These are phyloP conservation scores for Scartelaos histophorus DNA, from an alignment of 2,113 vertebrate species.

Conservation along the genomic window DNA sequence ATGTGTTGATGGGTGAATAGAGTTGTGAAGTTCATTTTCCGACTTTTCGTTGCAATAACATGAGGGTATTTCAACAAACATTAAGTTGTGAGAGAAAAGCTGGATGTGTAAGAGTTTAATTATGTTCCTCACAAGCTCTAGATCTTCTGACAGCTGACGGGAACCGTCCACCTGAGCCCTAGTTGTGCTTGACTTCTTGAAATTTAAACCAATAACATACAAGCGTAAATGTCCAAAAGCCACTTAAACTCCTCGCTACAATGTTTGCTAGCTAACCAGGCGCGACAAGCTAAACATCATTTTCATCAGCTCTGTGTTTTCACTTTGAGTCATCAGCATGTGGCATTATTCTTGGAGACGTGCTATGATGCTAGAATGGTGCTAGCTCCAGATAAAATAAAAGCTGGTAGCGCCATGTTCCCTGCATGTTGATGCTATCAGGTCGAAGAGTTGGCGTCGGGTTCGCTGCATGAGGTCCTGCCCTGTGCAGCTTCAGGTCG, in stretches of 20 bases:
- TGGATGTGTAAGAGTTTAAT: slow-evolving; percentile 3
- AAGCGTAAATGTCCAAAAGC: slow-evolving; percentile 22
- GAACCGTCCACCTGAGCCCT: slow-evolving; percentile 5
- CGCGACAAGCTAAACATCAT: slow-evolving; percentile 43
- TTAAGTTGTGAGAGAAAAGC: slow-evolving; percentile 14
- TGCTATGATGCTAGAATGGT: slow-evolving; percentile 58
- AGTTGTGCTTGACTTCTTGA: slow-evolving; percentile 1
- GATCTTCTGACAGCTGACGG: slow-evolving; percentile 28
- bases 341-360: slow-evolving; percentile 67
- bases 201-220: slow-evolving; percentile 14
- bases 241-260: slow-evolving; percentile 14
- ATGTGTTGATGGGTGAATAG: slow-evolving; percentile 30
- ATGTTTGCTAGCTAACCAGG: slow-evolving; percentile 25
- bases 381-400: slow-evolving; percentile 66
- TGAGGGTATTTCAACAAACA: slow-evolving; percentile 15
- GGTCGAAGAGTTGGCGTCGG: slow-evolving; percentile 34
- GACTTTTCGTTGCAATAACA: slow-evolving; percentile 27
- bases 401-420: slow-evolving; percentile 1
- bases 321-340: slow-evolving; percentile 65
- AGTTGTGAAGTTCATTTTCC: slow-evolving; percentile 4
- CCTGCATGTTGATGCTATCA: slow-evolving; percentile 44
- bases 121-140: background rate
- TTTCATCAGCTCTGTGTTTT: slow-evolving; percentile 62
- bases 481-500: slow-evolving; percentile 58
- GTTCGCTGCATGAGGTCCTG: slow-evolving; percentile 46